phyloP scores from a whole-genome alignment of 2,113 vertebrate species.

The Antechinus stuartii region DNA sequence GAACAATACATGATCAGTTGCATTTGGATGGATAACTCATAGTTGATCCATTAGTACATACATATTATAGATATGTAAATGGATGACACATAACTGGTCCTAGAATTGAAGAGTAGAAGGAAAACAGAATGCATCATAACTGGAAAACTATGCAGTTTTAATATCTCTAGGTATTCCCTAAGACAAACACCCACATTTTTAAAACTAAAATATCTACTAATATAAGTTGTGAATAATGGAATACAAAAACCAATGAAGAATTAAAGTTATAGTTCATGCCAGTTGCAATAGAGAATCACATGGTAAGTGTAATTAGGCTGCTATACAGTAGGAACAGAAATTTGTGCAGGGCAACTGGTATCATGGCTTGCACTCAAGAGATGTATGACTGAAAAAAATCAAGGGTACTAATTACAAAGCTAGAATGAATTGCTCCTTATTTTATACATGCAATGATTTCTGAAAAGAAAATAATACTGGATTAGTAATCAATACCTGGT shows the following conservation, averaged over 20 bases:
- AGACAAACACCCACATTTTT: neutral
- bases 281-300: neutral
- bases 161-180: neutral
- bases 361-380: neutral
- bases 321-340: neutral
- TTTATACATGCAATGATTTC: too few relatives aligned
- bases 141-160: neutral
- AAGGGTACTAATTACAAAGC: too few relatives aligned
- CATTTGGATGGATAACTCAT: neutral
- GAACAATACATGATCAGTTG: neutral
- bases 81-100: neutral
- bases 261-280: neutral
- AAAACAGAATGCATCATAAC: neutral
- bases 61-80: neutral
- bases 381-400: neutral
- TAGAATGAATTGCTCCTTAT: too few relatives aligned
- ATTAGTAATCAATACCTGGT: neutral
- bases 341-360: neutral
- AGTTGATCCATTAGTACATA: neutral
- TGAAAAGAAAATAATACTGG: neutral
- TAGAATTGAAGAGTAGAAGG: neutral
- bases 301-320: neutral
- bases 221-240: neutral
- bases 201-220: neutral
- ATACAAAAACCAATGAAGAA: neutral